Base-by-base conservation (phyloP, 2,888 invertebrate species). In the Archips xylosteana region DNA sequence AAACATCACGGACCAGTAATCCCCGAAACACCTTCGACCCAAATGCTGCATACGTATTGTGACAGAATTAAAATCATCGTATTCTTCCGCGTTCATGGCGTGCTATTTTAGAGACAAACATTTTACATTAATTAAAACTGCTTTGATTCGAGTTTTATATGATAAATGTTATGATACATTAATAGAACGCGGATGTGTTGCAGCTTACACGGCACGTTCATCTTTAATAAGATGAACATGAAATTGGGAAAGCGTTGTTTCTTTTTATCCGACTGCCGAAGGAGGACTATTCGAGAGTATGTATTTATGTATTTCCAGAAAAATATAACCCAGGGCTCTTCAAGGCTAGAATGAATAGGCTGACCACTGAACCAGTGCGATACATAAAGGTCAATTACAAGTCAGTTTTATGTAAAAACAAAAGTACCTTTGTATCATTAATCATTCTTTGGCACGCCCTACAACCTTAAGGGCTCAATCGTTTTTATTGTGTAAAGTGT, bases 21-120 rank as follows among this genome's bases (percentile, higher is more conserved):
- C 73, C 42, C 47, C 54, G 49, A 64, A 68, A 69, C 63, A 71
- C 66, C 63, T 73, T 73, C 61, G 73, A 68, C 73, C 73, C 59
- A 73, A 69, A 73, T 69, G 59, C 63, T 63, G 51, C 49, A 15
- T 45, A 54, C 36, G 57, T 68, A 49, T 73, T 68, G 73, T 68
- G 68, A 42, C 62, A 68, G 68, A 59, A 64, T 73, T 64, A 68
- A 64, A 73, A 69, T 68, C 63, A 39, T 49, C 49, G 49, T 49
- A 13, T 42, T 15, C 63, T 73, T 73, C 73, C 73, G 73, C 73
- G 36, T 68, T 68, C 73, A 12, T 45, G 72, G 34, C 72, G 39
- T 45, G 68, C 49, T 63, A 64, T 73, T 73, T 69, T 59, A 47
- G 73, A 59, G 63, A 59, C 71, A 60, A 65, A 39, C 66, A 61